These are phyloP conservation scores for Melipona beecheii DNA, from an alignment of 2,888 invertebrate species.

Conservation along the genomic window DNA sequence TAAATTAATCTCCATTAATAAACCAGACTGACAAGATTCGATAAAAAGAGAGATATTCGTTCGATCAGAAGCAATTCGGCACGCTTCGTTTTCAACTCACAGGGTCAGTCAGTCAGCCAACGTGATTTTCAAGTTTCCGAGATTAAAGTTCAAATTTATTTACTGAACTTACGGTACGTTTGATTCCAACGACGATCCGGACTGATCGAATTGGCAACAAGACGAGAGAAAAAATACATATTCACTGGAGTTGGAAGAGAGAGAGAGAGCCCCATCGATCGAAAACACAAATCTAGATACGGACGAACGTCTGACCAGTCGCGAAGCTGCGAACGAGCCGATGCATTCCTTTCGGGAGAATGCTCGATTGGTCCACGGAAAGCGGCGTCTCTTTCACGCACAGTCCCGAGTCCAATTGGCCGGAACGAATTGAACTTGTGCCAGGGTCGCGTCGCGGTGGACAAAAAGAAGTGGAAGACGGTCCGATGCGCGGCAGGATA, in stretches of 20 bases:
- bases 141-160: too few relatives aligned
- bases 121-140: too few relatives aligned
- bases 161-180: too few relatives aligned
- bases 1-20: neutral
- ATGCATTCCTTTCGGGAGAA: constrained; percentile 34
- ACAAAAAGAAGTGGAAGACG: constrained; percentile 45
- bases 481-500: constrained; percentile 45
- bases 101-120: too few relatives aligned
- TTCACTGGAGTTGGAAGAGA: too few relatives aligned
- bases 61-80: neutral
- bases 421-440: constrained; percentile 66
- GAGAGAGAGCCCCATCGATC: neutral
- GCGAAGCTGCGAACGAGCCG: neutral
- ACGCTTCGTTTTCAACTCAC: too few relatives aligned
- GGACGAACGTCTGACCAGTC: neutral
- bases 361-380: constrained; percentile 48
- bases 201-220: too few relatives aligned
- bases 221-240: too few relatives aligned
- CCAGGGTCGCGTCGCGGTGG: constrained; percentile 54
- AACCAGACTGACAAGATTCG: neutral
- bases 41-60: neutral
- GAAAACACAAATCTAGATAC: constrained; percentile 6
- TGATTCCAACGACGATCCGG: too few relatives aligned
- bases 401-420: constrained; percentile 59
- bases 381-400: constrained; percentile 49